These are phyloP conservation scores for Plusia festucae DNA, from an alignment of 2,888 invertebrate species.

Conservation along the genomic window DNA sequence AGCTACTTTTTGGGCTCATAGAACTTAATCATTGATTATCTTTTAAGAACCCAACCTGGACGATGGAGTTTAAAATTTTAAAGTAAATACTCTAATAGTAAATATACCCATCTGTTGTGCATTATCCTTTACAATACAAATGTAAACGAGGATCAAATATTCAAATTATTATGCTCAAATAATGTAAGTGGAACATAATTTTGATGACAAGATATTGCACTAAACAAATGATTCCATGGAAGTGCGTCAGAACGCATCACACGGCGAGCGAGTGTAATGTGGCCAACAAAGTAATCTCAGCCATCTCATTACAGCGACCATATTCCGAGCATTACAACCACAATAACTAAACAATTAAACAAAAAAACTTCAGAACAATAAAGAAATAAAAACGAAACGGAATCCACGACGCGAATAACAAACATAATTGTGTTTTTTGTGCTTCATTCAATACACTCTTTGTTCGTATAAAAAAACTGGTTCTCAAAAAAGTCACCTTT, in stretches of 20 bases:
- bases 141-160: slow-evolving; percentile 25
- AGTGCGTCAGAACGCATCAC: slow-evolving; percentile 54
- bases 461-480: slow-evolving; percentile 81
- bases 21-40: too few relatives aligned
- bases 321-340: slow-evolving; percentile 59
- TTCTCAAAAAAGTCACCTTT: slow-evolving; percentile 89
- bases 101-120: not conserved
- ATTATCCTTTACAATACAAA: not conserved
- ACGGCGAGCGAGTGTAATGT: slow-evolving; percentile 42
- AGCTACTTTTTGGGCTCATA: too few relatives aligned
- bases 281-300: slow-evolving; percentile 60
- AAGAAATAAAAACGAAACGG: slow-evolving; percentile 70
- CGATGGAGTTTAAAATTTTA: not conserved
- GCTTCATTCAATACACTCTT: slow-evolving; percentile 83
- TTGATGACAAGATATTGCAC: slow-evolving; percentile 46
- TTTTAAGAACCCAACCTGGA: too few relatives aligned
- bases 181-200: slow-evolving; percentile 25
- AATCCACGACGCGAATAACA: slow-evolving; percentile 84
- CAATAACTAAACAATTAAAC: slow-evolving; percentile 75
- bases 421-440: slow-evolving; percentile 88
- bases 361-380: slow-evolving; percentile 72
- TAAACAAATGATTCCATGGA: slow-evolving; percentile 27
- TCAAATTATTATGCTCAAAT: slow-evolving; percentile 6
- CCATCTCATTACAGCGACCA: slow-evolving; percentile 68
- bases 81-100: not conserved